Evolutionary conservation across 2,113 vertebrate genomes (phyloP), one percentile per base, ranked within the genome.

Genomic region (Theropithecus gelada): DNA sequence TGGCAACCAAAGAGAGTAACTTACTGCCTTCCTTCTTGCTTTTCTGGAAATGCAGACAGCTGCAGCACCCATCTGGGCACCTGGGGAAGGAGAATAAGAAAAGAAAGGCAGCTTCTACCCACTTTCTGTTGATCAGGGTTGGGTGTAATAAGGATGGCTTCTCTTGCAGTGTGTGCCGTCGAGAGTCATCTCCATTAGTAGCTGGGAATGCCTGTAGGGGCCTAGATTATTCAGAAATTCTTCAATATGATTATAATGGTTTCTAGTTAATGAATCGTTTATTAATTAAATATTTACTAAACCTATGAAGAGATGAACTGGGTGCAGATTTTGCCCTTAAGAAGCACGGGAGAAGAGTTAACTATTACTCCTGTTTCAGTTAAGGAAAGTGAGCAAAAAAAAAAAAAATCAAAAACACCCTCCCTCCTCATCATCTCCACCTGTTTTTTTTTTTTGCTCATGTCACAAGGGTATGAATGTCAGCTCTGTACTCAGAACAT

Each of bases 271-370:
- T 45, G 48, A 50, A 91, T 40, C 30, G 79, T 75, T 96, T 88
- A 73, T 45, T 91, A 57, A 76, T 50, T 70, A 81, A 82, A 35
- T 94, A 88, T 94, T 93, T 95, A 43, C 22, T 70, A 87, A 38
- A 8, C 50, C 35, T n/a, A 45, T 5, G 64, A 59, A 84, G 43
- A 80, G 38, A 45, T 45, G 45, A 94, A 80, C 35, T 40, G 13
- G 45, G 13, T 75, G 1, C 23, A 25, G 5, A 78, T 59, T 85
- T 18, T 76, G 18, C 23, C 35, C 50, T 81, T 25, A 80, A 35
- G 50, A 18, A 87, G n/a, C 1, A 50, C 70, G 40, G 16, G 17
- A 64, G 32, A 83, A 61, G 73, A 50, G 11, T 43, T 81, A 75
- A 45, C 22, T 32, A 48, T 83, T 11, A 3, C 6, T 66, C 2